Base-by-base conservation (phyloP, 2,888 invertebrate genomes). In the Brachycybe producta region DNA sequence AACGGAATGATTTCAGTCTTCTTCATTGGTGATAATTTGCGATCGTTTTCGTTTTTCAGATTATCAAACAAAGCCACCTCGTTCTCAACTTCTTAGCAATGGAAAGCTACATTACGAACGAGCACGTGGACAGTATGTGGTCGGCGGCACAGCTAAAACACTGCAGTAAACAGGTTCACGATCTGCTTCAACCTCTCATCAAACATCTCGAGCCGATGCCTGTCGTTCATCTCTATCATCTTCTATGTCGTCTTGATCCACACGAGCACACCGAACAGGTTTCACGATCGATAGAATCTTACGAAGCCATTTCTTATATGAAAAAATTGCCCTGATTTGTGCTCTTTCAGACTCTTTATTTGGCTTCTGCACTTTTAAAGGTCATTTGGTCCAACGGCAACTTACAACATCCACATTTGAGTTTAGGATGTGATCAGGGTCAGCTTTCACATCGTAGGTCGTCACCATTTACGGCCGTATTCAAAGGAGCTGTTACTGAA, bases 91-190 rank as follows among this genome's bases (percentile, higher is more conserved):
- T 92, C 67, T 72, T 94, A 55, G 92, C 91, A 0, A 84, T 90
- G 69, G 91, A 92, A 67, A 84, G 86, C 35, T 78, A 86, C 57
- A 82, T 94, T 34, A 86, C 85, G 0, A 82, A 84, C 51, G 87
- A 87, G 52, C 90, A 94, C 60, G 80, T 94, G 58, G 88, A 91
- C 64, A 75, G 84, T 34, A 87, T 94, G 56, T 94, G 92, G 92
- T 85, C 88, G 57, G 88, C 92, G 0, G 88, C 91, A 1, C 92
- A 92, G 66, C 67, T 92, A 45, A 94, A 94, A 66, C 92, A 94
- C 66, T 94, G 92, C 65, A 84, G 90, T 1, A 83, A 90, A 60
- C 90, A 91, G 55, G 90, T 92, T 54, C 84, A 88, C 64, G 94
- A 94, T 67, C 72, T 91, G 38, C 69, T 94, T 55, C 86, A 88